A percentile compares a stretch with the other conserved stretches of the same genome.
These are phyloP conservation scores for Oryzias woworae DNA, from an alignment of 2,113 vertebrate genomes.

Conservation along the genomic window DNA sequence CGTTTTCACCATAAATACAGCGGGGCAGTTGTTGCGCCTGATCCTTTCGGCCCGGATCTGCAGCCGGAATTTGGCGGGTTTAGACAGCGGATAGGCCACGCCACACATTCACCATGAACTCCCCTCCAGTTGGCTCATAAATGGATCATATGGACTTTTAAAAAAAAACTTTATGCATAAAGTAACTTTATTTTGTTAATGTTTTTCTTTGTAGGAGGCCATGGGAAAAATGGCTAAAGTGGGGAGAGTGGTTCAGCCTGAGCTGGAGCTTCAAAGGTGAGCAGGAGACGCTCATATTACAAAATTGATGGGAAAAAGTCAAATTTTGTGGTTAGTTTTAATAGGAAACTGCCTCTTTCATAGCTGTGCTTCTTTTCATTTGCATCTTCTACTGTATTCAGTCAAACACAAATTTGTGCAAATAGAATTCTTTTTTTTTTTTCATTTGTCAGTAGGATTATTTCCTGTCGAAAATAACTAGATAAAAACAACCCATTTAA, in stretches of 20 bases:
- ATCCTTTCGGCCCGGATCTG: conserved; percentile 38
- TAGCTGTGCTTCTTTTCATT: background rate
- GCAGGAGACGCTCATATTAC: background rate
- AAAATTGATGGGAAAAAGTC: background rate
- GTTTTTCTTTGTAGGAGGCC: conserved; percentile 80
- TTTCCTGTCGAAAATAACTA: no score
- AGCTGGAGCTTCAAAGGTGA: conserved; percentile 82
- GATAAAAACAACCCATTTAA: no score
- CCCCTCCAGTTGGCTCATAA: conserved; percentile 13
- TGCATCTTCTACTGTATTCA: conserved; percentile 81
- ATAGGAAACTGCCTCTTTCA: background rate
- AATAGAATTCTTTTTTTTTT: no score
- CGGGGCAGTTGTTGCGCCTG: conserved; percentile 55
- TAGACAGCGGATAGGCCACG: conserved; percentile 20
- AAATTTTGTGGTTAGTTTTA: background rate
- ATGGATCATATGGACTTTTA: conserved; percentile 39
- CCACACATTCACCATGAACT: conserved; percentile 43
- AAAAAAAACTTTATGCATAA: conserved; percentile 23
- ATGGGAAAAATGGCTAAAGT: conserved; percentile 91
- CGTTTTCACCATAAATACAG: conserved; percentile 34
- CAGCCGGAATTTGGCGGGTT: conserved; percentile 37
- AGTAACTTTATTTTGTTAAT: conserved; percentile 9
- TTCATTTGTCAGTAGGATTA: no score
- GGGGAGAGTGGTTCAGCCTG: conserved; percentile 84
- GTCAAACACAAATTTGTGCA: no score